A percentile compares a stretch with the other conserved stretches of the same genome.
Evolutionary conservation across 1,140 invertebrate genomes (phyloP).

Genomic region (Apis cerana): DNA sequence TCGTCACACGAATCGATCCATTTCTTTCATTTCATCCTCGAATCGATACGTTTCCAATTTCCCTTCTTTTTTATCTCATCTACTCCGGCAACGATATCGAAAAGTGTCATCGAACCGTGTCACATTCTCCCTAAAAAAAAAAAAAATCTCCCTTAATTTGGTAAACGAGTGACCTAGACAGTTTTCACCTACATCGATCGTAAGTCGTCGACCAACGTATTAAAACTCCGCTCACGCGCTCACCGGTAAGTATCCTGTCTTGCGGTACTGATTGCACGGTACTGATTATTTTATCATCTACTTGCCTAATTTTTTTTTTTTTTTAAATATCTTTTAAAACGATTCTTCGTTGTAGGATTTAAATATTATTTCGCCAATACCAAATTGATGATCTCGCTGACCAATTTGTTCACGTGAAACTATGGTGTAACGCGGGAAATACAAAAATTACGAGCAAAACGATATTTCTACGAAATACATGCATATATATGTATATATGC

Average conservation of each 20-base stretch:
- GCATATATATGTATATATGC: too few species aligned
- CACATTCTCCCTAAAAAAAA: background rate
- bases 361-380: background rate
- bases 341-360: too few species aligned
- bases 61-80: too few species aligned
- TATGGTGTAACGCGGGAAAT: background rate
- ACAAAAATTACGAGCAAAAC: background rate
- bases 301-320: background rate
- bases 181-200: conserved; percentile 52
- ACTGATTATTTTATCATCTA: conserved; percentile 12
- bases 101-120: background rate
- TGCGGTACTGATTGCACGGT: conserved; percentile 43
- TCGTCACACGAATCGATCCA: background rate
- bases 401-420: background rate
- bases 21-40: too few species aligned
- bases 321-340: background rate
- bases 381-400: background rate
- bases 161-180: conserved; percentile 13
- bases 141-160: background rate
- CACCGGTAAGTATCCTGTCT: conserved; percentile 53
- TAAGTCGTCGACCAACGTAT: conserved; percentile 15
- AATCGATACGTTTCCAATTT: background rate
- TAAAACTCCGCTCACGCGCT: conserved; percentile 48
- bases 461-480: too few species aligned
- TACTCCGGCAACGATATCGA: background rate